These are phyloP conservation scores for Chiridota heheva DNA, from an alignment of 35 echinoderm and acorn worm genomes.

Conservation along the genomic window DNA sequence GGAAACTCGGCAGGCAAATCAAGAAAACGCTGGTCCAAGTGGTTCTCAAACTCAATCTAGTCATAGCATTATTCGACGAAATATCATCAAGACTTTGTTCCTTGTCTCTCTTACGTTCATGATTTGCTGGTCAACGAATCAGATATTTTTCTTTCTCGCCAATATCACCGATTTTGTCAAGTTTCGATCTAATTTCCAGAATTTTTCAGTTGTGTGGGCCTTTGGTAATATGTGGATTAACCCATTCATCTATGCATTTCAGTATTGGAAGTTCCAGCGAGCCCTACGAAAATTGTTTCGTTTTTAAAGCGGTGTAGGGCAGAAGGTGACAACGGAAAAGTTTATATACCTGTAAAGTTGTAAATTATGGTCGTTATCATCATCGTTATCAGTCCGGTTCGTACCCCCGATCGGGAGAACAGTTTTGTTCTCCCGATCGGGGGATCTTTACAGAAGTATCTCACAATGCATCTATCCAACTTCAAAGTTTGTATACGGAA, in stretches of 20 bases:
- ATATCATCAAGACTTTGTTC: slow-evolving; percentile 20
- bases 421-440: too few relatives aligned
- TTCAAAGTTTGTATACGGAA: too few relatives aligned
- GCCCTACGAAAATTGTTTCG: slow-evolving; percentile 2
- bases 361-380: too few relatives aligned
- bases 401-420: too few relatives aligned
- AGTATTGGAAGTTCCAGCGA: slow-evolving; percentile 22
- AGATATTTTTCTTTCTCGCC: slow-evolving; percentile 16
- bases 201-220: not conserved
- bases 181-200: not conserved
- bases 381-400: too few relatives aligned
- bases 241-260: slow-evolving; percentile 25
- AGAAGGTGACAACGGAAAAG: too few relatives aligned
- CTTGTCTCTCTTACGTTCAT: slow-evolving; percentile 13
- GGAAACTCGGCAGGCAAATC: too few relatives aligned
- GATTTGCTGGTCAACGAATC: slow-evolving; percentile 27
- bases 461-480: too few relatives aligned
- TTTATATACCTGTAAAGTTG: too few relatives aligned
- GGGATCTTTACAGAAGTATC: too few relatives aligned
- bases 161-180: not conserved
- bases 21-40: too few relatives aligned
- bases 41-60: too few relatives aligned
- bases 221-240: slow-evolving; percentile 34
- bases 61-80: slow-evolving; percentile 1
- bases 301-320: not conserved